phyloP scores from a whole-genome alignment of 1,140 invertebrate genomes.

The Zelostemma sp. region DNA sequence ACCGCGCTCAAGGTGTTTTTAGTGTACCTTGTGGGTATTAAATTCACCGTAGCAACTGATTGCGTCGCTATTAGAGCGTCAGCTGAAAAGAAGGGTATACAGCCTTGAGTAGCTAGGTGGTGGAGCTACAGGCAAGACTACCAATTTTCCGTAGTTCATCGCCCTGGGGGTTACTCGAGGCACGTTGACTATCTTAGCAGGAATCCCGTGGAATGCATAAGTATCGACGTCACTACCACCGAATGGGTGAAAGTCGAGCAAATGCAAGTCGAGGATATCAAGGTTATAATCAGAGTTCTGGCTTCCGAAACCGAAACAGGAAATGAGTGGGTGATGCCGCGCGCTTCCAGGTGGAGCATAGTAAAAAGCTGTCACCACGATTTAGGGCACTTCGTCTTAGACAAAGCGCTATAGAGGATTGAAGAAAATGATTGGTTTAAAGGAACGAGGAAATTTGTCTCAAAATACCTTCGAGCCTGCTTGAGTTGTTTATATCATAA shows the following conservation, averaged over 20 bases:
- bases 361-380: slow-evolving; percentile 45
- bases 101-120: slow-evolving; percentile 45
- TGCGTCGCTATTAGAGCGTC: slow-evolving; percentile 17
- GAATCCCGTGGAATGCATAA: slow-evolving; percentile 11
- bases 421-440: slow-evolving; percentile 47
- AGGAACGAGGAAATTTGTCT: slow-evolving; percentile 34
- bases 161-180: slow-evolving; percentile 20
- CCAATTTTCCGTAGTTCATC: slow-evolving; percentile 34
- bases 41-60: slow-evolving; percentile 28
- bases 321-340: slow-evolving; percentile 55
- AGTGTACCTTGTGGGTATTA: slow-evolving; percentile 38
- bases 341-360: slow-evolving; percentile 33
- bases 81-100: slow-evolving; percentile 19
- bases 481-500: no score
- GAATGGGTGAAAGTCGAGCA: slow-evolving; percentile 28
- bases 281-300: slow-evolving; percentile 8
- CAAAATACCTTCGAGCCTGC: slow-evolving; percentile 24
- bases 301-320: slow-evolving; percentile 52
- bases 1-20: slow-evolving; percentile 18
- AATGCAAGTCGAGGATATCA: slow-evolving; percentile 7
- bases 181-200: slow-evolving; percentile 43
- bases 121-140: slow-evolving; percentile 35
- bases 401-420: slow-evolving; percentile 27
- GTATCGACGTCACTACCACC: slow-evolving; percentile 9
- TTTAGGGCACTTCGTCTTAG: slow-evolving; percentile 40